phyloP scores from a whole-genome alignment of 2,888 invertebrate species.

The Pinctada fucata region DNA sequence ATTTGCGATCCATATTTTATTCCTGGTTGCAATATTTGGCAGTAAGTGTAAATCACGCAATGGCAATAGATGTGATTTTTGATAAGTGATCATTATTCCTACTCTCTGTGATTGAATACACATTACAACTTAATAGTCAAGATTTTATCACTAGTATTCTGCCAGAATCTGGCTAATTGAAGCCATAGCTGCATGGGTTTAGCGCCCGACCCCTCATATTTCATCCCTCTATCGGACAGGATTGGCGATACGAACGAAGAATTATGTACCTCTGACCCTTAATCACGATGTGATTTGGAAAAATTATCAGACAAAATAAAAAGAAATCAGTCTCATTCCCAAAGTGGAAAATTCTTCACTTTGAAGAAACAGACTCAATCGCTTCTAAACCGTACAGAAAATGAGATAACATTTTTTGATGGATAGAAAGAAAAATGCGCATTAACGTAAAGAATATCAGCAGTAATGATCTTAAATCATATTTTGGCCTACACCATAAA shows the following conservation, averaged over 20 bases:
- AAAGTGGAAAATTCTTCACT: background rate
- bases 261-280: slow-evolving; percentile 8
- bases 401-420: too few relatives aligned
- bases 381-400: too few relatives aligned
- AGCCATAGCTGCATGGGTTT: slow-evolving; percentile 33
- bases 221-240: slow-evolving; percentile 39
- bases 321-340: background rate
- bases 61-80: slow-evolving; percentile 27
- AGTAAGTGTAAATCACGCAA: background rate
- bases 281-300: slow-evolving; percentile 1
- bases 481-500: too few relatives aligned
- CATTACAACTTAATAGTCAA: slow-evolving; percentile 42
- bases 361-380: background rate
- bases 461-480: too few relatives aligned
- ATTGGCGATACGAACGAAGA: slow-evolving; percentile 23
- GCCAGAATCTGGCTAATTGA: slow-evolving; percentile 37
- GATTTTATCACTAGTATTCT: slow-evolving; percentile 36
- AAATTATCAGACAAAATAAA: background rate
- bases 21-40: background rate
- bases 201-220: slow-evolving; percentile 36
- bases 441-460: too few relatives aligned
- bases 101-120: slow-evolving; percentile 37
- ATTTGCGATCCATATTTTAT: background rate
- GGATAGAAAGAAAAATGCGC: too few relatives aligned
- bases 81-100: slow-evolving; percentile 30